Conservation (phyloP, 2,888 invertebrate species). For the Pollenia griseotomentosa region DNA sequence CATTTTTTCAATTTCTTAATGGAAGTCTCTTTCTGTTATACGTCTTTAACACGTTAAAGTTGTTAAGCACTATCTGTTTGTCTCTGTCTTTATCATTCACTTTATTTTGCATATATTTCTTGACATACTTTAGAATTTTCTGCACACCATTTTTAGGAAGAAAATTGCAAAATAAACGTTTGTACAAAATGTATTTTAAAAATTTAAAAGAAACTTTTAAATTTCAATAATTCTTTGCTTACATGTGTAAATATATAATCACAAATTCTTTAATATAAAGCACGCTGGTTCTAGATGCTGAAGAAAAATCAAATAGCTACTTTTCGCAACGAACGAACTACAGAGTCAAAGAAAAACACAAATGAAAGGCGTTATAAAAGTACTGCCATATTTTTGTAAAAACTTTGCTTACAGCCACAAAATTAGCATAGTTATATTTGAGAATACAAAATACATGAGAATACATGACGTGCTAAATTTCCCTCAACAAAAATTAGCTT, state of each 20-base stretch:
- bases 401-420: too few species aligned
- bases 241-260: conserved; percentile 61
- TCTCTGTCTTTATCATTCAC: conserved; percentile 50
- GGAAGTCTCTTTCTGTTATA: conserved; percentile 53
- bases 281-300: conserved; percentile 53
- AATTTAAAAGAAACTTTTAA: not conserved
- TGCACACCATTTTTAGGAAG: conserved; percentile 42
- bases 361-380: too few species aligned
- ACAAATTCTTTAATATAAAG: conserved; percentile 46
- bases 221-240: conserved; percentile 41
- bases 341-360: not conserved
- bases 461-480: too few species aligned
- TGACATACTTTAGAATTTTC: conserved; percentile 68
- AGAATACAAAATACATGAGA: too few species aligned
- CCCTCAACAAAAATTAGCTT: too few species aligned
- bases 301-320: conserved; percentile 55
- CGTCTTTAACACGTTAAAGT: not conserved
- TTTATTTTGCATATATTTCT: conserved; percentile 68
- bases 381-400: too few species aligned
- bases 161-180: conserved; percentile 6
- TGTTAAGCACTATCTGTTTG: not conserved
- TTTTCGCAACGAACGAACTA: conserved; percentile 28
- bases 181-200: conserved; percentile 1
- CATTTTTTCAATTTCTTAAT: conserved; percentile 12
- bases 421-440: too few species aligned